These are phyloP conservation scores for Numenius phaeopus DNA, from an alignment of 2,797 vertebrate genomes.

Conservation along the genomic window DNA sequence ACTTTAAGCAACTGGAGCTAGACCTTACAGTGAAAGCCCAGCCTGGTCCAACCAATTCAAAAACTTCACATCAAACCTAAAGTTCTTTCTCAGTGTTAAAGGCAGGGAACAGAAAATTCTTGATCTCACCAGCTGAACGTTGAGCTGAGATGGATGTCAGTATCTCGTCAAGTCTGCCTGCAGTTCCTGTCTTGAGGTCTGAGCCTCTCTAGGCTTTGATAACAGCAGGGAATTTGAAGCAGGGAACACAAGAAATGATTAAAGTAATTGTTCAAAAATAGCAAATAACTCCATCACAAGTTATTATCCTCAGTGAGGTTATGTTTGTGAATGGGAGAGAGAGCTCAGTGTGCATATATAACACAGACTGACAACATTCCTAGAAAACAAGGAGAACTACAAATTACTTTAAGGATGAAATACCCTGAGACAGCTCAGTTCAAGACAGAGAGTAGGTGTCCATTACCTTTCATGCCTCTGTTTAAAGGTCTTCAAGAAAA, in stretches of 20 bases:
- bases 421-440: background rate
- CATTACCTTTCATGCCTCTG: background rate
- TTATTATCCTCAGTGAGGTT: background rate
- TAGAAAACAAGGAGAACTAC: background rate
- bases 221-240: background rate
- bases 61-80: background rate
- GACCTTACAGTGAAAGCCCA: conserved; percentile 45
- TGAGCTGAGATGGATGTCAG: background rate
- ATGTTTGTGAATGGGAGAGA: background rate
- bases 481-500: background rate
- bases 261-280: background rate
- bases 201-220: background rate
- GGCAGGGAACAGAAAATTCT: background rate
- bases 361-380: background rate
- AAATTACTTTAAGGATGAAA: background rate
- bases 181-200: background rate
- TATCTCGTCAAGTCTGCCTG: background rate
- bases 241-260: background rate
- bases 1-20: conserved; percentile 9
- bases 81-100: background rate
- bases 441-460: background rate
- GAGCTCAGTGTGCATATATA: background rate
- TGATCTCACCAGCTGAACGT: background rate
- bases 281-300: background rate
- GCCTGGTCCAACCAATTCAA: background rate